Evolutionary conservation across 2,113 vertebrate species (phyloP), one percentile per base, ranked within the genome.

Genomic region (Gambusia affinis): DNA sequence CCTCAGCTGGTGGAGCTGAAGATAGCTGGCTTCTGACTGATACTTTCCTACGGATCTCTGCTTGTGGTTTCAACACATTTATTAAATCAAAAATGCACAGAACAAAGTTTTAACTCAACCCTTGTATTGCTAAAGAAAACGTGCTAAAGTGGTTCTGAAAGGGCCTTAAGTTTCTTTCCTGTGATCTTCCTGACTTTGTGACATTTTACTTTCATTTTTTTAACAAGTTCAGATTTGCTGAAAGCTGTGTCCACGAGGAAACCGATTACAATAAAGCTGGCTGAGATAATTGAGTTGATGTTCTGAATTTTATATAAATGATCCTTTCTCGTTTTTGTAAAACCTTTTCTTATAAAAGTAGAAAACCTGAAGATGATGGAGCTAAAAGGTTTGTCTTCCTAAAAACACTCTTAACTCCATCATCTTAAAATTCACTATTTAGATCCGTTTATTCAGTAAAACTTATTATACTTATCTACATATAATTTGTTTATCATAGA

Each of bases 241-340:
- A 87, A 72, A 83, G 17, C 70, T 73, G 72, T 84, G 87, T 87
- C 72, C 70, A 87, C 79, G 37, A 82, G 80, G 64, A 85, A 75
- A 65, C 61, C 70, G 82, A 79, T 76, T 80, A 76, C 82, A 92
- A 90, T 92, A 92, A 91, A 92, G 64, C 66, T 73, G 76, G 87
- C 78, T 83, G 51, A 47, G 77, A 86, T 61, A 86, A 72, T 33
- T 54, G 8, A 33, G n/a, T 44, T 57, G 10, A 15, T 81, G 57
- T 62, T 57, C 67, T 88, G 62, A 4, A 63, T 70, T 78, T 72
- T 73, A 44, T 72, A n/a, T 19, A 10, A 39, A 42, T 42, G 11
- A 17, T n/a, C 1, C 4, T 42, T 65, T 12, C 10, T 27, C 14
- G 31, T 8, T 63, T 37, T 63, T 30, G 15, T 19, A 47, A 47